Conservation (phyloP, 30 jellyfish, hydroid and myxozoan species). For the Pelagia noctiluca region DNA sequence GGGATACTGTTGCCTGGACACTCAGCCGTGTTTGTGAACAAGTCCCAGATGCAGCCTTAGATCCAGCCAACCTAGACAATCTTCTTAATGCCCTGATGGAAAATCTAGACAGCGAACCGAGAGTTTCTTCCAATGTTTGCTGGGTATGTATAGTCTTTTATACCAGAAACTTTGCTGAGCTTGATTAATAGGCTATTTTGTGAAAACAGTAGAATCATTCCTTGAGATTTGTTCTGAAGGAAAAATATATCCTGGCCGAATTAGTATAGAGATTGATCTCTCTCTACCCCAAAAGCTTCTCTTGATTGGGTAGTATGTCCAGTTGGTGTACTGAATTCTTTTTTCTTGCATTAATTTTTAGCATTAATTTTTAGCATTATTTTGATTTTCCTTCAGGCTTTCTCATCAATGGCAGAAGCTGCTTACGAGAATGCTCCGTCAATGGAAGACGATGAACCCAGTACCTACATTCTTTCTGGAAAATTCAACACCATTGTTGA, state of each 20-base stretch:
- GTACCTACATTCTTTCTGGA: constrained; percentile 75
- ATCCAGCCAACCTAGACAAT: constrained; percentile 70
- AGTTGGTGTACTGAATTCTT: too few relatives aligned
- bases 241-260: too few relatives aligned
- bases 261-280: too few relatives aligned
- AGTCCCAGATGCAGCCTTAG: constrained; percentile 96
- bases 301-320: too few relatives aligned
- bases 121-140: constrained; percentile 97
- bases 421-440: constrained; percentile 86
- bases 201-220: too few relatives aligned
- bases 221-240: too few relatives aligned
- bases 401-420: constrained; percentile 97
- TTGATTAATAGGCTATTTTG: too few relatives aligned
- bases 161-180: neutral
- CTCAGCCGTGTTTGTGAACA: constrained; percentile 95
- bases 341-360: too few relatives aligned
- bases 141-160: constrained; percentile 80
- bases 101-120: constrained; percentile 94
- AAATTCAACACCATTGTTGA: constrained; percentile 77
- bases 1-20: constrained; percentile 98
- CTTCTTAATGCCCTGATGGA: constrained; percentile 78
- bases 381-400: constrained; percentile 68
- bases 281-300: too few relatives aligned
- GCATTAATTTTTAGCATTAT: too few relatives aligned
- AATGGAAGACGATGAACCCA: constrained; percentile 88